phyloP scores from a whole-genome alignment of 2,888 invertebrate genomes.

The Agrotis clavis region DNA sequence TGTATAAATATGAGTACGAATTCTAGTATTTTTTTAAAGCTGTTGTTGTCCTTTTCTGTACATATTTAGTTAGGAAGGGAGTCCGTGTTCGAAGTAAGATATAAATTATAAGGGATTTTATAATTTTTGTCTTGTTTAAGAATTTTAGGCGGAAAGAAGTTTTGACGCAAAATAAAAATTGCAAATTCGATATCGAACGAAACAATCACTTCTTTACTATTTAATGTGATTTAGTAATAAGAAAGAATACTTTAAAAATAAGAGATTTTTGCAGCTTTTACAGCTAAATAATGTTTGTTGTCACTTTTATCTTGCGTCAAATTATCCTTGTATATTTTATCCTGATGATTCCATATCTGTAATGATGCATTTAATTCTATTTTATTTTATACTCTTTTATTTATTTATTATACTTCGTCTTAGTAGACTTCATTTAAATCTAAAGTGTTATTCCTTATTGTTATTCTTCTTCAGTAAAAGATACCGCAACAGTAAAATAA shows the following conservation, averaged over 20 bases:
- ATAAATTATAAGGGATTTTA: conserved; percentile 54
- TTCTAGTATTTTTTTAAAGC: conserved; percentile 61
- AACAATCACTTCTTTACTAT: conserved; percentile 34
- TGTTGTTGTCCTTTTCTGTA: conserved; percentile 63
- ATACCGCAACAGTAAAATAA: conserved; percentile 1
- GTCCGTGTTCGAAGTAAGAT: conserved; percentile 35
- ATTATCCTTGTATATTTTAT: conserved; percentile 42
- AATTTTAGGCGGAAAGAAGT: conserved; percentile 5
- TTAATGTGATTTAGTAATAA: conserved; percentile 47
- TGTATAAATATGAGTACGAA: conserved; percentile 63
- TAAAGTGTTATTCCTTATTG: conserved; percentile 12
- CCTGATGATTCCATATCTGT: conserved; percentile 60
- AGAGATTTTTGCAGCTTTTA: conserved; percentile 14
- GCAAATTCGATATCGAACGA: conserved; percentile 20
- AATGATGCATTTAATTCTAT: conserved; percentile 62
- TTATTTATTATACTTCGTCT: conserved; percentile 46
- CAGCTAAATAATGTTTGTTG: conserved; percentile 3
- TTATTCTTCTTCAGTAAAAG: conserved; percentile 2
- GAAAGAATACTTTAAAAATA: conserved; percentile 30
- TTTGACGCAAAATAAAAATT: conserved; percentile 53
- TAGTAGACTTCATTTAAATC: conserved; percentile 38
- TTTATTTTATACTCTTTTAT: conserved; percentile 36
- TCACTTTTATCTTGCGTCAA: conserved; percentile 56
- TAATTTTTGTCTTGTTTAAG: conserved; percentile 48
- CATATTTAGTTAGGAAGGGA: conserved; percentile 58